phyloP scores from a whole-genome alignment of 2,113 vertebrate genomes.

The Perca fluviatilis region DNA sequence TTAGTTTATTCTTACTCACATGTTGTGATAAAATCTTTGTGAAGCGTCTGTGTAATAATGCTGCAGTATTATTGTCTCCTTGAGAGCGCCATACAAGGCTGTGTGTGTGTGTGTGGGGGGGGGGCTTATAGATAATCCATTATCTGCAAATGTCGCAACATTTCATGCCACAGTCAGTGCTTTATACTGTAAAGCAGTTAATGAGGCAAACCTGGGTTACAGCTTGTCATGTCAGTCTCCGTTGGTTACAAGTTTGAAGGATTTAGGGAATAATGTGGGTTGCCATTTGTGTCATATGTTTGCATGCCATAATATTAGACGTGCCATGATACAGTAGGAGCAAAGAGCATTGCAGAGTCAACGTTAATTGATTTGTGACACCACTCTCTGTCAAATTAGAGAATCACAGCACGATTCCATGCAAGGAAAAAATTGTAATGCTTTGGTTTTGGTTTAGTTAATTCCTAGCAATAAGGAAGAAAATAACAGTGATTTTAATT shows the following conservation, averaged over 20 bases:
- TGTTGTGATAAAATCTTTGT: slow-evolving; percentile 23
- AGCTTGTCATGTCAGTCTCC: slow-evolving; percentile 11
- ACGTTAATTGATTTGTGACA: slow-evolving; percentile 1
- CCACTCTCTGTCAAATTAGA: background rate
- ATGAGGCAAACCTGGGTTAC: slow-evolving; percentile 16
- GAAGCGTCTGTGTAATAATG: slow-evolving; percentile 9
- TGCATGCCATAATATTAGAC: slow-evolving; percentile 5
- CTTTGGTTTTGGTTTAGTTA: slow-evolving; percentile 17
- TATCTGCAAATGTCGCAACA: slow-evolving; percentile 52
- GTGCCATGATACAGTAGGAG: background rate
- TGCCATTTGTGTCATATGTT: background rate
- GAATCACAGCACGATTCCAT: slow-evolving; percentile 8
- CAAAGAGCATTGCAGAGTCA: slow-evolving; percentile 7
- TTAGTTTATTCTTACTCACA: background rate
- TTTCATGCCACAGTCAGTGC: slow-evolving; percentile 37
- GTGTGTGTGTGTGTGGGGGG: background rate
- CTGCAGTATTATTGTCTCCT: slow-evolving; percentile 40
- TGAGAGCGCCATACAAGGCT: slow-evolving; percentile 21
- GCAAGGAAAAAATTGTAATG: background rate
- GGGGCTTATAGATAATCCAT: slow-evolving; percentile 37
- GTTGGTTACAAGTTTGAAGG: background rate
- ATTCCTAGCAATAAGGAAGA: slow-evolving; percentile 1
- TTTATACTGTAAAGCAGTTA: slow-evolving; percentile 30
- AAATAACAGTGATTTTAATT: slow-evolving; percentile 17
- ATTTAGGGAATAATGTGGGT: background rate